A percentile compares a stretch with the other conserved stretches of the same genome.
Conservation (phyloP, 2,797 vertebrate species). For the Anas capensis region DNA sequence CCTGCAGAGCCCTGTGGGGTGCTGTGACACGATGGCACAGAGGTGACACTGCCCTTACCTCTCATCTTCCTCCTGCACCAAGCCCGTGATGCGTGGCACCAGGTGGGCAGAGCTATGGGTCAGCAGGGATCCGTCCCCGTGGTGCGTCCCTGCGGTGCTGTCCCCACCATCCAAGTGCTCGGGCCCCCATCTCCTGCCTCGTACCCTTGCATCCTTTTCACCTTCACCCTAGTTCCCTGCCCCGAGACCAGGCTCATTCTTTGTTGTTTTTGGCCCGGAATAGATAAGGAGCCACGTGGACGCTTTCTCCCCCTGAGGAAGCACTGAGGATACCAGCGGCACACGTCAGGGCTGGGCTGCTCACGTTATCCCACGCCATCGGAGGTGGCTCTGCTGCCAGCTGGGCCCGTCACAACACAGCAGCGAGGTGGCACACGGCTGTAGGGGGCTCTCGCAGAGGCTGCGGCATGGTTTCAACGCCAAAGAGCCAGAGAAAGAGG, state of each 20-base stretch:
- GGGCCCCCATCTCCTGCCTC: neutral
- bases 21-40: neutral
- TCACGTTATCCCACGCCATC: neutral
- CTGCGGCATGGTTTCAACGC: neutral
- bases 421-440: neutral
- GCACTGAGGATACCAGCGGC: neutral
- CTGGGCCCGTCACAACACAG: neutral
- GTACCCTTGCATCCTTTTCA: neutral
- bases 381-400: neutral
- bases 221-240: neutral
- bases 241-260: slow-evolving; percentile 18
- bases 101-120: neutral
- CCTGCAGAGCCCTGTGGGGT: neutral
- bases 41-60: neutral
- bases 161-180: neutral
- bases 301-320: neutral
- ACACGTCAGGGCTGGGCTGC: neutral
- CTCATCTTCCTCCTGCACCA: accelerated
- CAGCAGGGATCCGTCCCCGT: neutral
- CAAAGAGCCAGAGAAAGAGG: neutral
- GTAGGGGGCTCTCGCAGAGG: neutral
- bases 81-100: accelerated
- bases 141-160: neutral
- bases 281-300: slow-evolving; percentile 29
- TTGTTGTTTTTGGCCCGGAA: slow-evolving; percentile 47